Evolutionary conservation across 1,140 invertebrate species (phyloP), one percentile per base, ranked within the genome.

Genomic region (Drosophila rhopaloa): DNA sequence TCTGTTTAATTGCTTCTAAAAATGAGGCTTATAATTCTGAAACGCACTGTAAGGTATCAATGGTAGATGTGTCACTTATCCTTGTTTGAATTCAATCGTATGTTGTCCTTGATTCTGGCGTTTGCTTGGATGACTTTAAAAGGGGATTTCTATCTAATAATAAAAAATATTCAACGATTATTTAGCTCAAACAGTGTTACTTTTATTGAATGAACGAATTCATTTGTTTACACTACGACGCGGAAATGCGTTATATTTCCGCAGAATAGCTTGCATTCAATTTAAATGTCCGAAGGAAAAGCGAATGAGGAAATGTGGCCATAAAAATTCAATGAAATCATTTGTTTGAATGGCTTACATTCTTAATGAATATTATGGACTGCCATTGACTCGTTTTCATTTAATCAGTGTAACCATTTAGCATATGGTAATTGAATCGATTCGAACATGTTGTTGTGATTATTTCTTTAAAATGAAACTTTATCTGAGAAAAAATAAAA

Each of bases 81-180:
- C 58, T 24, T 48, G 37, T 47, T 62, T 32, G 27, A 63, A 48
- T 27, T 13, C 37, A 16, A 41, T 47, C 16, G 9, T 6, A 19
- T 24, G 4, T 14, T 50, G 63, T 41, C 59, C 63, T 67, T 65
- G 58, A 27, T 65, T 41, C 29, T 35, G 60, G 50, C 59, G 44
- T 62, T 60, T 35, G 60, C 6, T 43, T 62, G 41, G 38, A 63
- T 67, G 58, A 24, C 62, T 62, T 48, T 48, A 47, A 62, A 66
- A 46, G 57, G 57, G 24, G 24, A 24, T 24, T 24, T 24, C 24
- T 24, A 24, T 24, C 2, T 24, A 4, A 24, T 24, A 41, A 29
- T 16, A 10, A 4, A 41, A 35, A 35, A 59, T 37, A 24, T 43
- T 14, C 0, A 19, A 16, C 35, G n/a, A 9, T 32, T n/a, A 35